Evolutionary conservation across 2,888 invertebrate species (phyloP).

Genomic region (Cactoblastis cactorum): DNA sequence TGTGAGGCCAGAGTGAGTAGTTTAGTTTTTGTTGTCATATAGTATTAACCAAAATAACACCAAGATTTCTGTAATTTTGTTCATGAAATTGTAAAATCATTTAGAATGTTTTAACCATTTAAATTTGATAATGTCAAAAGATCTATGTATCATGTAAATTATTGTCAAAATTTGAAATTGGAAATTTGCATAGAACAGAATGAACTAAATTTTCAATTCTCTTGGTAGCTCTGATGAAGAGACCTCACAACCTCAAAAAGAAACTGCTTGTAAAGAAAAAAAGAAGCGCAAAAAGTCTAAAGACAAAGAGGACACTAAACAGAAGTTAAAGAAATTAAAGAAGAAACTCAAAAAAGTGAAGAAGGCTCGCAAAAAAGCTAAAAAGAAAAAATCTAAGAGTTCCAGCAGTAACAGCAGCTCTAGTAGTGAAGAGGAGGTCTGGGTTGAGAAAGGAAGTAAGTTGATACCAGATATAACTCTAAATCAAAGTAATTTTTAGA

Average conservation of each 20-base stretch:
- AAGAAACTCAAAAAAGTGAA: constrained; percentile 75
- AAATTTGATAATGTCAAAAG: too few relatives aligned
- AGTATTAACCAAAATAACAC: too few relatives aligned
- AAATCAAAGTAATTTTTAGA: too few relatives aligned
- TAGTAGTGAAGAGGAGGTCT: constrained; percentile 75
- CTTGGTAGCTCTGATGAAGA: constrained; percentile 70
- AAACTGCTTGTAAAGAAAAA: constrained; percentile 62
- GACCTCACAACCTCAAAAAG: constrained; percentile 47
- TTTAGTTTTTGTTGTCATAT: too few relatives aligned
- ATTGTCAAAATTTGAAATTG: too few relatives aligned
- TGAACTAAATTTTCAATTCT: neutral
- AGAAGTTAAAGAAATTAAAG: constrained; percentile 78
- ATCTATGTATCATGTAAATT: too few relatives aligned
- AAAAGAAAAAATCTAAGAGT: constrained; percentile 52
- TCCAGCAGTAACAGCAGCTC: constrained; percentile 61
- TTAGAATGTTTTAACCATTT: too few relatives aligned
- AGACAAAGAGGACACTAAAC: constrained; percentile 74
- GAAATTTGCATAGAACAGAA: neutral
- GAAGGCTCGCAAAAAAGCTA: constrained; percentile 75
- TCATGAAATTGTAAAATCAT: too few relatives aligned
- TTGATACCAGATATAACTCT: constrained; percentile 11
- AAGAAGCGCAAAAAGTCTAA: constrained; percentile 66
- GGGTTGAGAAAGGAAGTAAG: constrained; percentile 84
- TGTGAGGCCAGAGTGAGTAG: constrained; percentile 81
- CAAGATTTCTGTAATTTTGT: too few relatives aligned